A percentile compares a stretch with the other conserved stretches of the same genome.
Evolutionary conservation across 2,888 invertebrate genomes (phyloP).

Genomic region (Oscheius sp.): DNA sequence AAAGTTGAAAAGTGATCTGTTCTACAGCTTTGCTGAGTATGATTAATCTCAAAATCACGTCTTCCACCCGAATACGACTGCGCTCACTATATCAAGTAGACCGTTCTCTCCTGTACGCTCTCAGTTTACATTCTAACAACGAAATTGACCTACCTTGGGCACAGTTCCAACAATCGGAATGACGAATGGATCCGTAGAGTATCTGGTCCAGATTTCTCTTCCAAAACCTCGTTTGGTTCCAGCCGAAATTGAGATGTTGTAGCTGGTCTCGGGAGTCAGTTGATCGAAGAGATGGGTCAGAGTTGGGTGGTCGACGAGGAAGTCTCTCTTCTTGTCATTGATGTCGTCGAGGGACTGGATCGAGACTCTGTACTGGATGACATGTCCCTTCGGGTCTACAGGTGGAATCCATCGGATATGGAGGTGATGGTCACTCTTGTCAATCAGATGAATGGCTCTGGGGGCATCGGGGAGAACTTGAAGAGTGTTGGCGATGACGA

Average conservation of each 20-base stretch:
- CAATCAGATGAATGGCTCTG: slow-evolving; percentile 69
- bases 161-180: slow-evolving; percentile 66
- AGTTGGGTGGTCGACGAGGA: slow-evolving; percentile 68
- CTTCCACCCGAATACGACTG: too few species aligned
- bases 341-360: slow-evolving; percentile 66
- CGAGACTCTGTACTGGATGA: slow-evolving; percentile 71
- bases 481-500: slow-evolving; percentile 72
- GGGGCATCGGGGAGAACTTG: slow-evolving; percentile 72
- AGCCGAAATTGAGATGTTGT: slow-evolving; percentile 71
- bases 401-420: slow-evolving; percentile 73
- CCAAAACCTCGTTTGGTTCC: slow-evolving; percentile 71
- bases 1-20: neutral
- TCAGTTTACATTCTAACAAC: too few species aligned
- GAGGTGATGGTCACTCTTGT: slow-evolving; percentile 71
- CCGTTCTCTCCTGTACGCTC: too few species aligned
- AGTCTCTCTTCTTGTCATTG: slow-evolving; percentile 57
- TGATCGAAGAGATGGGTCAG: slow-evolving; percentile 68
- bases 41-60: too few species aligned
- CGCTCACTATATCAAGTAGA: too few species aligned
- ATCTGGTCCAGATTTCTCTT: slow-evolving; percentile 69
- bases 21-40: too few species aligned
- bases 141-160: slow-evolving; percentile 38
- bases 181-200: slow-evolving; percentile 71
- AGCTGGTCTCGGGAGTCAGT: slow-evolving; percentile 72
- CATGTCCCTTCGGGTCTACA: slow-evolving; percentile 62